A percentile compares a stretch with the other conserved stretches of the same genome.
These are phyloP conservation scores for Campylomormyrus tamandua DNA, from an alignment of 2,113 vertebrate species.

Conservation along the genomic window DNA sequence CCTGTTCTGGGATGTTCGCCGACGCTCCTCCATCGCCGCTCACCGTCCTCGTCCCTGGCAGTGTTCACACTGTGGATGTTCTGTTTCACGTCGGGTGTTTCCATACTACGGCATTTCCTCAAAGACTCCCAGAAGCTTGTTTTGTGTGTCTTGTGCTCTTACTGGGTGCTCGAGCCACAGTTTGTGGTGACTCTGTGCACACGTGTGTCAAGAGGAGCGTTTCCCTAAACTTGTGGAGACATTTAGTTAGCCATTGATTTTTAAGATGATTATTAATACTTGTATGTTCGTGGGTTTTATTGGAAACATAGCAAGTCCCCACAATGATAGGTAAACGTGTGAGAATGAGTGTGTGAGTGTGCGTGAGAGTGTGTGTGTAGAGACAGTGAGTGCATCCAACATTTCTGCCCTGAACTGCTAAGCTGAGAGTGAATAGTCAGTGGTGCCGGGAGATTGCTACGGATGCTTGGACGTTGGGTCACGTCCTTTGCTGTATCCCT, in stretches of 20 bases:
- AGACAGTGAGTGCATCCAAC: not conserved
- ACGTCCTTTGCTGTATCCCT: not conserved
- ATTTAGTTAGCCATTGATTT: not conserved
- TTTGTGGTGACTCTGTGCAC: conserved; percentile 11
- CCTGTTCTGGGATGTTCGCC: not conserved
- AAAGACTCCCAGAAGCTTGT: not conserved
- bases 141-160: not conserved
- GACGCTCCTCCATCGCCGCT: not conserved
- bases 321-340: not conserved
- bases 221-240: not conserved
- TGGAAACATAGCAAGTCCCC: not conserved
- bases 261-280: not conserved
- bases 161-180: not conserved
- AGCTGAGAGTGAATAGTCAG: not conserved
- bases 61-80: not conserved
- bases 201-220: not conserved
- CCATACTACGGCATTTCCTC: not conserved
- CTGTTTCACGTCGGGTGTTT: not conserved
- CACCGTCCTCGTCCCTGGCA: not conserved
- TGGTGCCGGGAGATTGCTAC: not conserved
- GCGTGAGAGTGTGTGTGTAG: not conserved
- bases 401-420: not conserved
- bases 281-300: not conserved
- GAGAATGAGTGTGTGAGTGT: not conserved
- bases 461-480: not conserved